Percentiles rank a stretch among this genome's conserved stretches.
These are phyloP conservation scores for Nudaria mundana DNA, from an alignment of 2,888 invertebrate genomes.

Conservation along the genomic window DNA sequence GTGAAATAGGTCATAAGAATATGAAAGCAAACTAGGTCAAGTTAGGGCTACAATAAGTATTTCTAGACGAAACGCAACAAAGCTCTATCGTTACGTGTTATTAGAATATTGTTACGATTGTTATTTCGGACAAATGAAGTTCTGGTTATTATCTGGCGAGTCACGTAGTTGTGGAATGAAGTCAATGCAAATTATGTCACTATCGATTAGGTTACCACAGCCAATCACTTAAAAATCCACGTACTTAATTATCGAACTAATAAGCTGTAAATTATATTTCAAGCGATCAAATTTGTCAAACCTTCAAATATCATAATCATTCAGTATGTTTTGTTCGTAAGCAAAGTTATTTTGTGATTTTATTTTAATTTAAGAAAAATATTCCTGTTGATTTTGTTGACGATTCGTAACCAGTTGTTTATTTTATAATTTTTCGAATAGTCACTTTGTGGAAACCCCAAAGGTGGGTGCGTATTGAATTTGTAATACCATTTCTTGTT, in stretches of 20 bases:
- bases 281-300: constrained; percentile 31
- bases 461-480: constrained; percentile 81
- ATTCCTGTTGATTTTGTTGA: constrained; percentile 34
- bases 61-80: constrained; percentile 49
- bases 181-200: constrained; percentile 62
- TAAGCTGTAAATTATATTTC: constrained; percentile 37
- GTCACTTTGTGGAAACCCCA: constrained; percentile 64
- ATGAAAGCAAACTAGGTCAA: constrained; percentile 63
- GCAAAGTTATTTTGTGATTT: constrained; percentile 43
- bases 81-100: constrained; percentile 22
- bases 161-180: constrained; percentile 72
- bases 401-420: constrained; percentile 35
- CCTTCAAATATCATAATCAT: constrained; percentile 40
- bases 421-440: constrained; percentile 48
- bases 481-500: constrained; percentile 83
- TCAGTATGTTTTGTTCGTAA: constrained; percentile 47
- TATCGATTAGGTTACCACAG: constrained; percentile 51
- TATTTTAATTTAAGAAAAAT: constrained; percentile 36
- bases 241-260: constrained; percentile 42
- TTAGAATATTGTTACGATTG: constrained; percentile 29
- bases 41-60: constrained; percentile 52
- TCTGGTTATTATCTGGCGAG: constrained; percentile 57
- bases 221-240: constrained; percentile 53
- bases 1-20: constrained; percentile 61
- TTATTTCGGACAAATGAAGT: constrained; percentile 74